A percentile compares a stretch with the other conserved stretches of the same genome.
Evolutionary conservation across 2,888 invertebrate genomes (phyloP).

Genomic region (Alentia gelatinosa): DNA sequence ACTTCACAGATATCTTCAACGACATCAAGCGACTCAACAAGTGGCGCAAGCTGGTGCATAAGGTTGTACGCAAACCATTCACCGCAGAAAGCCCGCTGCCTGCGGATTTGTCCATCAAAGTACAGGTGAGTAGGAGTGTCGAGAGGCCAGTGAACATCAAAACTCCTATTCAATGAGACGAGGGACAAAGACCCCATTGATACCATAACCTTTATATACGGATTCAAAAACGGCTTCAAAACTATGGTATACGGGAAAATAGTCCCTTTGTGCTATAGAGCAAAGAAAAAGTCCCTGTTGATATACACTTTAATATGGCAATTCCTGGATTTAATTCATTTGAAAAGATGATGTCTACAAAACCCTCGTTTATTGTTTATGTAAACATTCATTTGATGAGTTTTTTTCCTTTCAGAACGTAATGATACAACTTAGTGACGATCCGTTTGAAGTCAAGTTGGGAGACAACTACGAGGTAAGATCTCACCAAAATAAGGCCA

Average conservation of each 20-base stretch:
- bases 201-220: not conserved
- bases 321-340: no score
- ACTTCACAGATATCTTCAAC: slow-evolving; percentile 80
- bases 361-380: no score
- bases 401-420: slow-evolving; percentile 85
- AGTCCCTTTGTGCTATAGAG: not conserved
- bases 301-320: no score
- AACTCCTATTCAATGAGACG: not conserved
- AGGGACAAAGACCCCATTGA: not conserved
- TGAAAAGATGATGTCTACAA: no score
- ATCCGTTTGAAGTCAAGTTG: slow-evolving; percentile 98
- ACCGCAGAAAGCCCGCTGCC: slow-evolving; percentile 88
- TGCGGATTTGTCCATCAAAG: slow-evolving; percentile 93
- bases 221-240: not conserved
- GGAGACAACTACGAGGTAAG: slow-evolving; percentile 93
- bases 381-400: no score
- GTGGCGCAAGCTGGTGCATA: slow-evolving; percentile 94
- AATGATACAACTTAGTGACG: slow-evolving; percentile 95
- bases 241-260: not conserved
- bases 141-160: not conserved
- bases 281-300: no score
- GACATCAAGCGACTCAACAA: slow-evolving; percentile 88
- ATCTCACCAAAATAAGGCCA: no score
- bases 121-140: slow-evolving; percentile 81
- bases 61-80: slow-evolving; percentile 85